These are phyloP conservation scores for Drosophila mayri DNA, from an alignment of 1,140 invertebrate genomes.

Conservation along the genomic window DNA sequence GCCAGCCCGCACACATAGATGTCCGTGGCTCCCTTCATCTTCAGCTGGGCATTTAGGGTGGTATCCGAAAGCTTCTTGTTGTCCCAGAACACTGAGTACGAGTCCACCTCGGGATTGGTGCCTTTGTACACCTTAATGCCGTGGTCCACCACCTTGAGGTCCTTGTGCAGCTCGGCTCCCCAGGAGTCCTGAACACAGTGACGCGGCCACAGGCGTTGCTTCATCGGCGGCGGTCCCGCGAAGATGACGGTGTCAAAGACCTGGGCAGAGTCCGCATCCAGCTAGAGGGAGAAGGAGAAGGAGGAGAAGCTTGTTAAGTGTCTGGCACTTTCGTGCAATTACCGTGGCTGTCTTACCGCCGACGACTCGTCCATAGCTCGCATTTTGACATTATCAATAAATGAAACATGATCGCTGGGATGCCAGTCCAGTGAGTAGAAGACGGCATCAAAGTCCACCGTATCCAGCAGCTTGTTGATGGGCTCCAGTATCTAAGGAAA, in stretches of 20 bases:
- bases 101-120: constrained; percentile 97
- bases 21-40: constrained; percentile 93
- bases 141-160: constrained; percentile 93
- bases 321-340: constrained; percentile 42
- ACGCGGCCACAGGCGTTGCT: constrained; percentile 96
- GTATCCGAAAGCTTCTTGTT: constrained; percentile 96
- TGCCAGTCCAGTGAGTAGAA: constrained; percentile 99
- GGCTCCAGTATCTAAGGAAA: constrained; percentile 91
- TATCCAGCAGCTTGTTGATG: constrained; percentile 95
- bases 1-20: constrained; percentile 98
- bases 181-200: constrained; percentile 98
- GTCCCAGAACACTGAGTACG: constrained; percentile 99
- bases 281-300: constrained; percentile 58
- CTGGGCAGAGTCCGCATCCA: constrained; percentile 90
- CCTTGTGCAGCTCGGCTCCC: constrained; percentile 97
- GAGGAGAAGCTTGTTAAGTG: constrained; percentile 6
- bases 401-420: constrained; percentile 98
- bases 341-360: constrained; percentile 85
- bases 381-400: constrained; percentile 94
- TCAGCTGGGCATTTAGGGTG: constrained; percentile 92
- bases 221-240: constrained; percentile 92
- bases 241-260: constrained; percentile 97
- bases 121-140: constrained; percentile 96
- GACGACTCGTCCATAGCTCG: constrained; percentile 89
- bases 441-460: constrained; percentile 95